Evolutionary conservation across 1,140 invertebrate genomes (phyloP).

Genomic region (Colletes gigas): DNA sequence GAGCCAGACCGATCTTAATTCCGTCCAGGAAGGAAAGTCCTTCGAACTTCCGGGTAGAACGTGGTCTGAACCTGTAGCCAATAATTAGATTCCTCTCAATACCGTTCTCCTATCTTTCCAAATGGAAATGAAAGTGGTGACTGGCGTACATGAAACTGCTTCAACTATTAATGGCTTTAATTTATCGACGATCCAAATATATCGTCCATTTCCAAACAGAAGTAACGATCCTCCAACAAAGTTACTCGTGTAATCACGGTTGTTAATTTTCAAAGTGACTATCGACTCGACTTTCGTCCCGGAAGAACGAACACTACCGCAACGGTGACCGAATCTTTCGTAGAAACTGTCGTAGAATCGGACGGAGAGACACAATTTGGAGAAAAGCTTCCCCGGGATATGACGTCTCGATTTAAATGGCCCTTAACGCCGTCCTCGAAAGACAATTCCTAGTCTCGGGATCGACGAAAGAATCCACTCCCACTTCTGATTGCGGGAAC

Average conservation of each 20-base stretch:
- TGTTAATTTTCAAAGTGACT: too few relatives aligned
- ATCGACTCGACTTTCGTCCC: too few relatives aligned
- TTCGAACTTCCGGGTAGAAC: background rate
- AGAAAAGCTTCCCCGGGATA: background rate
- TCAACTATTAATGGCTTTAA: conserved; percentile 40
- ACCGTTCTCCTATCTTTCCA: conserved; percentile 14
- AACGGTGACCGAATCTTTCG: too few relatives aligned
- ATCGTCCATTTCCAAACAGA: background rate
- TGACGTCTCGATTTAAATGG: background rate
- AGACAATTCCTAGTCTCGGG: background rate
- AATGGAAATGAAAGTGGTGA: background rate
- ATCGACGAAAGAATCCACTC: background rate
- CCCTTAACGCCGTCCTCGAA: background rate
- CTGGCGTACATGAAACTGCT: conserved; percentile 31
- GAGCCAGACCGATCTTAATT: background rate
- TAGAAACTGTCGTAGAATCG: too few relatives aligned
- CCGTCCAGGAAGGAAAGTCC: background rate
- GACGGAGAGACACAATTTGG: background rate
- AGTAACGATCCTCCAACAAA: too few relatives aligned
- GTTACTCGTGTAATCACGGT: too few relatives aligned
- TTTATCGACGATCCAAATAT: background rate
- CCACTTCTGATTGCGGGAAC: background rate
- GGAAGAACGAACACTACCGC: too few relatives aligned
- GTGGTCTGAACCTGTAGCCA: background rate
- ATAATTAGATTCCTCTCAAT: conserved; percentile 42